Evolutionary conservation across 1,140 invertebrate species (phyloP).

Genomic region (Sogatella furcifera): DNA sequence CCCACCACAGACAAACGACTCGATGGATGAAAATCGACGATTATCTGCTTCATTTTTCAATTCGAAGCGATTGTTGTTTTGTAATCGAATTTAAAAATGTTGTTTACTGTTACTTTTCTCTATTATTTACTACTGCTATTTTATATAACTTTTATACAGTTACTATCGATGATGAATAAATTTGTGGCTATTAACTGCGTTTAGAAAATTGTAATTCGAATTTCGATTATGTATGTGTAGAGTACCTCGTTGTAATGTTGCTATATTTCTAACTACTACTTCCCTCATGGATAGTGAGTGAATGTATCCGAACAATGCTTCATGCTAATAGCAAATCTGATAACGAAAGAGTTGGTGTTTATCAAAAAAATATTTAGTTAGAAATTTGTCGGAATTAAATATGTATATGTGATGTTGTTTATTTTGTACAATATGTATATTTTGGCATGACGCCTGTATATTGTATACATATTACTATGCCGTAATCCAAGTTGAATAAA

Average conservation of each 20-base stretch:
- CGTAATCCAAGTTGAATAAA: background rate
- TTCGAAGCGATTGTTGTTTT: too few species aligned
- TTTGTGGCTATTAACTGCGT: too few species aligned
- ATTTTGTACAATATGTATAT: constrained; percentile 3
- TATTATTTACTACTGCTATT: too few species aligned
- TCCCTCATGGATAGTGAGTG: background rate
- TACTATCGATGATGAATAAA: too few species aligned
- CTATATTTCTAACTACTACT: background rate
- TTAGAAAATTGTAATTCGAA: too few species aligned
- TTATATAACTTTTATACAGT: too few species aligned
- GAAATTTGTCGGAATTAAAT: background rate
- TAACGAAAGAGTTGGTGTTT: background rate
- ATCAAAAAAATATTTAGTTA: background rate
- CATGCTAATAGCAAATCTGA: background rate
- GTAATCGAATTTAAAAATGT: too few species aligned
- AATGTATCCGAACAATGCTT: background rate
- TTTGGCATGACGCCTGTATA: constrained; percentile 2
- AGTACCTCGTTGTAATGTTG: background rate
- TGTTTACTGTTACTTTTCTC: too few species aligned
- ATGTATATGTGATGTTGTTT: background rate
- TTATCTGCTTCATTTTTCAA: too few species aligned
- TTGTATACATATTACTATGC: background rate
- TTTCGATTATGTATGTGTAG: background rate
- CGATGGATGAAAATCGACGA: too few species aligned
- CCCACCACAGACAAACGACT: too few species aligned